Evolutionary conservation across 2,888 invertebrate genomes (phyloP).

Genomic region (Rhamphomyia laevipes): DNA sequence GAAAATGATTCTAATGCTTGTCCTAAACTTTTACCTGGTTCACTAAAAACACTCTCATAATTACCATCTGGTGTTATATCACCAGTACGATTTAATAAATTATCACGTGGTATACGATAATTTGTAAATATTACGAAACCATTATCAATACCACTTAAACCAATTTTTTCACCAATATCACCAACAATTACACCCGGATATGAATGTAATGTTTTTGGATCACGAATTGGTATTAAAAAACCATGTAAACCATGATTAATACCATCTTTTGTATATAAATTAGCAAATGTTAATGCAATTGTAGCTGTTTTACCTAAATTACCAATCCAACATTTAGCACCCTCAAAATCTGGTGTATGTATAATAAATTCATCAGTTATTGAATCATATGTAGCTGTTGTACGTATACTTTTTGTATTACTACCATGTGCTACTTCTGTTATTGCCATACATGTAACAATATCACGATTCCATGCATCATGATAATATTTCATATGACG

Average conservation of each 20-base stretch:
- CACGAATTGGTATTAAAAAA: constrained; percentile 76
- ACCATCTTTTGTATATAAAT: constrained; percentile 69
- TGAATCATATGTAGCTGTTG: constrained; percentile 78
- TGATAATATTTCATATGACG: constrained; percentile 57
- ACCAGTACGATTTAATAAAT: constrained; percentile 75
- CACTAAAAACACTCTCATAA: constrained; percentile 83
- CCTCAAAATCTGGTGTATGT: constrained; percentile 86
- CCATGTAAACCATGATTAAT: constrained; percentile 76
- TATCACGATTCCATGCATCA: constrained; percentile 58
- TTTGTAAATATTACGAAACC: constrained; percentile 83
- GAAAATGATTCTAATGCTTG: constrained; percentile 79
- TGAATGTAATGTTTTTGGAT: constrained; percentile 61
- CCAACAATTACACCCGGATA: constrained; percentile 79
- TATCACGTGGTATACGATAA: constrained; percentile 74
- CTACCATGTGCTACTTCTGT: constrained; percentile 94
- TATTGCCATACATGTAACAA: constrained; percentile 72
- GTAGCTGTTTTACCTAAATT: constrained; percentile 84
- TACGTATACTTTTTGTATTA: constrained; percentile 83
- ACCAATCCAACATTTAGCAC: constrained; percentile 95
- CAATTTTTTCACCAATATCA: constrained; percentile 88
- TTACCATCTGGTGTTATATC: constrained; percentile 79
- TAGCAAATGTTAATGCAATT: constrained; percentile 79
- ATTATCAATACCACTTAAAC: constrained; percentile 85
- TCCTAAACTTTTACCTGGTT: constrained; percentile 73
- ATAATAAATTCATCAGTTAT: constrained; percentile 68